Base-by-base conservation (phyloP, 64 coral and sea anemone genomes). In the Stylophora pistillata region DNA sequence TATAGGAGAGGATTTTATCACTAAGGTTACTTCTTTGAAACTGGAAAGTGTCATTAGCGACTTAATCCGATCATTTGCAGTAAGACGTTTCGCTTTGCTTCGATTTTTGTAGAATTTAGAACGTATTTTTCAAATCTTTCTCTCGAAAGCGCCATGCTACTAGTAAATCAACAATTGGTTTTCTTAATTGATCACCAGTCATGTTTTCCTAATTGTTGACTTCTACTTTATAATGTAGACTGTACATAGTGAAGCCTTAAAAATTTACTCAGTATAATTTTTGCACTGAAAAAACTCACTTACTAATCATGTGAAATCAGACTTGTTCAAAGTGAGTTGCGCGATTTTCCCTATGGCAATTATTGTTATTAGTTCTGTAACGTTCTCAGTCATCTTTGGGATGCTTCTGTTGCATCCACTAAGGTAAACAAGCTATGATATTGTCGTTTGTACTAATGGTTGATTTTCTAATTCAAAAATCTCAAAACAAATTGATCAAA, bases 101-200 rank as follows among this genome's bases (percentile, higher is more conserved):
- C 26, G 64, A 26, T 68, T 68, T 66, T 11, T 68, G 26, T 28
- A n/a, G n/a, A 68, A 68, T 10, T 65, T 26, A 17, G 9, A 15
- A 34, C 20, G 16, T 41, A 25, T 55, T 28, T 1, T 56, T 25
- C 0, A 47, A 21, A 84, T 84, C 61, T 21, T 69, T n/a, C 37
- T 23, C 7, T 63, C 34, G 68, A 84, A 37, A 69, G 80, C 80
- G 32, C 61, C 80, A 29, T 82, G 61, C 37, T 15, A 65, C 62
- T 55, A 25, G 47, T 53, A 75, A 75, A 23, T 34, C 32, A 25
- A 84, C 34, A 84, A 25, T 63, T 84, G 33, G 62, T 69, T 53
- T 60, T 84, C 23, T 53, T 84, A 69, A 53, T 11, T 78, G 6
- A 28, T 11, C 21, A 62, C 80, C 31, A 62, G 80, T 54, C 20